phyloP scores from a whole-genome alignment of 2,797 vertebrate species.

The Gymnocypris eckloni region DNA sequence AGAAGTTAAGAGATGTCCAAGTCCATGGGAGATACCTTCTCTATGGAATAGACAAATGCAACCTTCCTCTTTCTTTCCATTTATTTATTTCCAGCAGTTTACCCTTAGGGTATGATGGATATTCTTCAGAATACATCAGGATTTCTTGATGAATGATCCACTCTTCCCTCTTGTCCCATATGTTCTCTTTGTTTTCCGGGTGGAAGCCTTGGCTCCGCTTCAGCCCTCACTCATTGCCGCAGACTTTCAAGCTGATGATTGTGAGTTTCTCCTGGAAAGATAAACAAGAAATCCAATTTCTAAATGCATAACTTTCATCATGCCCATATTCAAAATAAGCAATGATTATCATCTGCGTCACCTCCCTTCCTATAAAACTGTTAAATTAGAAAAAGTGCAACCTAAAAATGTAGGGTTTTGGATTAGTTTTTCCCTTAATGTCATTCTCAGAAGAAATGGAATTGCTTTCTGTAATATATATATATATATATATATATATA shows the following conservation, averaged over 20 bases:
- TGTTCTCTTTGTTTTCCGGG: constrained; percentile 57
- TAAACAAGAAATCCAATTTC: constrained; percentile 34
- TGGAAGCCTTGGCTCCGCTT: constrained; percentile 46
- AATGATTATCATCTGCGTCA: constrained; percentile 16
- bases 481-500: constrained; percentile 31
- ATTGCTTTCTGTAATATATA: constrained; percentile 43
- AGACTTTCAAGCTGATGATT: constrained; percentile 21
- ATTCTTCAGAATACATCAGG: constrained; percentile 55
- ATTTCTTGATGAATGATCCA: constrained; percentile 54
- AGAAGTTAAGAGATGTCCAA: constrained; percentile 29
- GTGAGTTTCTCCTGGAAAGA: constrained; percentile 18
- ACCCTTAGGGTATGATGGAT: constrained; percentile 56
- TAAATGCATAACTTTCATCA: constrained; percentile 43
- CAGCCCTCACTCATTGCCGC: constrained; percentile 41
- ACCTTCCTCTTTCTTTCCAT: constrained; percentile 17
- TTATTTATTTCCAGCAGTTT: constrained; percentile 39
- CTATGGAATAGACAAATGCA: constrained; percentile 25
- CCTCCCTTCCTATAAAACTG: constrained; percentile 13
- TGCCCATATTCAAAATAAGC: constrained; percentile 33
- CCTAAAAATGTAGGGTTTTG: constrained; percentile 36
- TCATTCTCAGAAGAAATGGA: constrained; percentile 35
- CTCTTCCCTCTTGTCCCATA: constrained; percentile 56
- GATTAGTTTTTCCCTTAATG: constrained; percentile 37
- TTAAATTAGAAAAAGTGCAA: constrained; percentile 31
- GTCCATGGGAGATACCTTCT: constrained; percentile 27